phyloP scores from a whole-genome alignment of 2,888 invertebrate genomes.

The Troides helena region DNA sequence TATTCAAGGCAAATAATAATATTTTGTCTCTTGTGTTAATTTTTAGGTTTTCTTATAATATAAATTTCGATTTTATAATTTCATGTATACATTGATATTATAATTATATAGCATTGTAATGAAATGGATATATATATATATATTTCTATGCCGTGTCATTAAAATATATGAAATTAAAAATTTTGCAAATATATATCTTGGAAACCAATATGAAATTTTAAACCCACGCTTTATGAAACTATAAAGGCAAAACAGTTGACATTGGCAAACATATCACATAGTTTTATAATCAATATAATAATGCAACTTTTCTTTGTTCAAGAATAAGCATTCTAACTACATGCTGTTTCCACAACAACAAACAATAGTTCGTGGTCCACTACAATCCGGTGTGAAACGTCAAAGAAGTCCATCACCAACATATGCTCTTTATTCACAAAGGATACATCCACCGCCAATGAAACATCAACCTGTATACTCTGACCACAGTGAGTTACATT shows the following conservation, averaged over 20 bases:
- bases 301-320: constrained; percentile 35
- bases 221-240: background rate
- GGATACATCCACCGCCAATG: constrained; percentile 67
- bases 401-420: constrained; percentile 82
- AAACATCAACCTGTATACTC: constrained; percentile 77
- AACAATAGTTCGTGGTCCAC: constrained; percentile 67
- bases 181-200: no score
- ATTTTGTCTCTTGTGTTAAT: no score
- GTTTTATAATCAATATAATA: background rate
- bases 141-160: no score
- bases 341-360: constrained; percentile 60
- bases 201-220: background rate
- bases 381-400: constrained; percentile 73
- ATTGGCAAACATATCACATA: no score
- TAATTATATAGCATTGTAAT: no score
- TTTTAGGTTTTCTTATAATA: no score
- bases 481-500: constrained; percentile 79
- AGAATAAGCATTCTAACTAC: constrained; percentile 56
- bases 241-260: no score
- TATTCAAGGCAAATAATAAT: no score
- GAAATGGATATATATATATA: no score
- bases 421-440: constrained; percentile 66
- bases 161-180: no score
- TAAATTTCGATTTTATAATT: no score
- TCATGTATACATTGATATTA: no score